These are phyloP conservation scores for Clarias platycephalus DNA, from an alignment of 2,797 vertebrate species.

Conservation along the genomic window DNA sequence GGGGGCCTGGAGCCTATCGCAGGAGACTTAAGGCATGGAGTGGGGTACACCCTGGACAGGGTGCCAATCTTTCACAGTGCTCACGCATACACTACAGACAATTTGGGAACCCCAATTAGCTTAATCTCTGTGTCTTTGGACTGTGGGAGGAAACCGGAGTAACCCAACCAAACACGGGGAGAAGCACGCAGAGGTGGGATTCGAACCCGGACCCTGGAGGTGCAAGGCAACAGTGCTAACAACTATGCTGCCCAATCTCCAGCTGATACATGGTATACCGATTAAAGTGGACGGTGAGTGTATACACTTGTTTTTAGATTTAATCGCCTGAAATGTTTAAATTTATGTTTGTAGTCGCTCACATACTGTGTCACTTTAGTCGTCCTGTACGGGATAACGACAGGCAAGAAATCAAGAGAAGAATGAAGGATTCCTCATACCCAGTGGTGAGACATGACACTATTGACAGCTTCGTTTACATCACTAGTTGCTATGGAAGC, in stretches of 20 bases:
- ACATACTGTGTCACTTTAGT: not conserved
- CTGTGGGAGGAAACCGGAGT: no score
- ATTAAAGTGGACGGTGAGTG: not conserved
- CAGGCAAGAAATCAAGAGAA: not conserved
- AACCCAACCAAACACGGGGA: no score
- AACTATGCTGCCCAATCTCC: not conserved
- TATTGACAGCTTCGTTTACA: not conserved
- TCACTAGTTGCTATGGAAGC: not conserved
- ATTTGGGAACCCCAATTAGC: no score
- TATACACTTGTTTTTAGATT: not conserved
- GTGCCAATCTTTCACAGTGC: no score
- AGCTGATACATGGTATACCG: not conserved
- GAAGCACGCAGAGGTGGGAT: no score
- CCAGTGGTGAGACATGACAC: not conserved
- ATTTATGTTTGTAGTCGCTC: not conserved
- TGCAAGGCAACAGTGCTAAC: no score
- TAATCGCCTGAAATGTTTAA: not conserved
- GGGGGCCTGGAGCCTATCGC: no score
- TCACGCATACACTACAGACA: no score
- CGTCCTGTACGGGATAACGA: not conserved
- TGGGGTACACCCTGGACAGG: no score
- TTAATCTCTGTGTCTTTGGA: no score
- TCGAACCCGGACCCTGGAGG: no score
- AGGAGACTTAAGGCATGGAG: no score
- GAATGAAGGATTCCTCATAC: not conserved